A percentile compares a stretch with the other conserved stretches of the same genome.
These are phyloP conservation scores for Heliconius hewitsoni DNA, from an alignment of 1,140 invertebrate genomes.

Conservation along the genomic window DNA sequence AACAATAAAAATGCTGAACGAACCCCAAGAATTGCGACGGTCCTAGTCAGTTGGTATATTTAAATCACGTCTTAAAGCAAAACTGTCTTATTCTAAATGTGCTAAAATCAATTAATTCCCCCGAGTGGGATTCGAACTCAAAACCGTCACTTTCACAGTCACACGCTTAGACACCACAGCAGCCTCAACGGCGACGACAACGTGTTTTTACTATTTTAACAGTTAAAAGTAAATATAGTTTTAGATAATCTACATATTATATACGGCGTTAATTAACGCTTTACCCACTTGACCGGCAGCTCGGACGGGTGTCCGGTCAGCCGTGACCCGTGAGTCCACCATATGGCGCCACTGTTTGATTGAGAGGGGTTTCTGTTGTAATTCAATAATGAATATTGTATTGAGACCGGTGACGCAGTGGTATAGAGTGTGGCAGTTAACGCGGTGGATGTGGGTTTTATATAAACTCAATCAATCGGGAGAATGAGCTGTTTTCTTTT, in stretches of 20 bases:
- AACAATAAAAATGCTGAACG: too few relatives aligned
- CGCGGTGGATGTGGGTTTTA: background rate
- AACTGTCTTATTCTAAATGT: too few relatives aligned
- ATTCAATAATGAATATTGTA: conserved; percentile 5
- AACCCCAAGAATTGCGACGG: too few relatives aligned
- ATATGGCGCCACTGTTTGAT: background rate
- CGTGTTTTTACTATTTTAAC: too few relatives aligned
- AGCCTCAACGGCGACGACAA: too few relatives aligned
- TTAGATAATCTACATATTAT: background rate
- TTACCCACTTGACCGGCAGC: conserved; percentile 9
- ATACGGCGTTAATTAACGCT: background rate
- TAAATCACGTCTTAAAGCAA: too few relatives aligned
- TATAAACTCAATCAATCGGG: background rate
- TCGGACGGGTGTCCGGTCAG: background rate
- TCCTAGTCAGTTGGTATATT: too few relatives aligned
- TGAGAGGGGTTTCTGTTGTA: background rate
- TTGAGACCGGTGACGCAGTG: background rate
- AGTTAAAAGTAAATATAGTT: too few relatives aligned
- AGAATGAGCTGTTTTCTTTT: background rate
- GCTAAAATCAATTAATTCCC: background rate
- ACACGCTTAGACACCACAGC: too few relatives aligned
- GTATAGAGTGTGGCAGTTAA: background rate
- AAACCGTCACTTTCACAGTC: too few relatives aligned
- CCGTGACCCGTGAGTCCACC: background rate
- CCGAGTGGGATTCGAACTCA: background rate